Conservation (phyloP, 2,113 vertebrate species). For the Mobula hypostoma region DNA sequence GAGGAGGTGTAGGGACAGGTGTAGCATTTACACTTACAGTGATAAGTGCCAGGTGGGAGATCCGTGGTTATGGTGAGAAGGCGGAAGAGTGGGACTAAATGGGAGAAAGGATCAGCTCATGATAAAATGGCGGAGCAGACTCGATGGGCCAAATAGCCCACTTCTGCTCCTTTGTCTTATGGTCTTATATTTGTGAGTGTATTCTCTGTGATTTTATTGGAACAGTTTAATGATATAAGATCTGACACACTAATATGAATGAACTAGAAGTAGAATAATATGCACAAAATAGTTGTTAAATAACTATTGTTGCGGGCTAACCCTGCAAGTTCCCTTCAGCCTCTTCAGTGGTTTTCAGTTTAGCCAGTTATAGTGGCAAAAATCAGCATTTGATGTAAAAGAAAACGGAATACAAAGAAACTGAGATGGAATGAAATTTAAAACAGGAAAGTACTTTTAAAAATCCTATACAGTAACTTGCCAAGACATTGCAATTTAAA, state of each 20-base stretch:
- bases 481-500: not conserved
- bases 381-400: not conserved
- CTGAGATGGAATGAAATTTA: not conserved
- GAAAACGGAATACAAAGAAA: not conserved
- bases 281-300: not conserved
- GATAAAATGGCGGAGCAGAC: too few relatives aligned
- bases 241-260: not conserved
- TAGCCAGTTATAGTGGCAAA: not conserved
- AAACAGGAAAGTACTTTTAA: too few relatives aligned
- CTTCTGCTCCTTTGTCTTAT: too few relatives aligned
- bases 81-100: too few relatives aligned
- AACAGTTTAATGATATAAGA: not conserved
- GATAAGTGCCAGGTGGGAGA: too few relatives aligned
- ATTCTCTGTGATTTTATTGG: not conserved
- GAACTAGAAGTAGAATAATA: not conserved
- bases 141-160: too few relatives aligned
- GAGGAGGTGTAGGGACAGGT: too few relatives aligned
- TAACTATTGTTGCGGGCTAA: not conserved
- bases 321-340: not conserved
- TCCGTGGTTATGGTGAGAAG: too few relatives aligned
- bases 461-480: not conserved
- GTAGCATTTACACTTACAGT: too few relatives aligned
- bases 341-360: not conserved
- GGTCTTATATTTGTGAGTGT: not conserved
- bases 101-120: too few relatives aligned